Conservation (phyloP, 2,888 invertebrate species). For the Polymixis flavicincta region DNA sequence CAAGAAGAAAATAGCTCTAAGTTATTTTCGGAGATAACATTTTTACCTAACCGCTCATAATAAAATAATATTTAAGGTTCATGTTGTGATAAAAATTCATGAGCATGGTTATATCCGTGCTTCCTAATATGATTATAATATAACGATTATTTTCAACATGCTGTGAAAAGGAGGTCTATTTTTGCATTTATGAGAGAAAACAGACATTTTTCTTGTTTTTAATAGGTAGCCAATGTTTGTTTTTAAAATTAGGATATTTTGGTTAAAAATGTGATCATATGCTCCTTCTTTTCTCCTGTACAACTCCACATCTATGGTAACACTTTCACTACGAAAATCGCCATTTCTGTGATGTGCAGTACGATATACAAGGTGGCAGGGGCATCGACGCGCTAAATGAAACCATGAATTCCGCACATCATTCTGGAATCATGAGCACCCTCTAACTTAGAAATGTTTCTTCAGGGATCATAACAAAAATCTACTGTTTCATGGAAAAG, state of each 20-base stretch:
- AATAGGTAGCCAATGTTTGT: background rate
- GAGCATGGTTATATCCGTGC: background rate
- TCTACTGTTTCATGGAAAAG: no score
- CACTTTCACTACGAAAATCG: no score
- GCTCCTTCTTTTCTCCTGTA: background rate
- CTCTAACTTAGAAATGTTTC: no score
- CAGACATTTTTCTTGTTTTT: background rate
- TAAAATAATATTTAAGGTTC: constrained; percentile 27
- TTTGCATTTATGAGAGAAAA: constrained; percentile 1
- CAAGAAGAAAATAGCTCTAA: background rate
- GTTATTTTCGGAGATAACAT: constrained; percentile 5
- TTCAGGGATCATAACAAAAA: no score
- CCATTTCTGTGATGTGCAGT: no score
- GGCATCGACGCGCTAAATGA: no score
- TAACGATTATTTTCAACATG: constrained; percentile 8
- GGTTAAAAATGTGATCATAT: background rate
- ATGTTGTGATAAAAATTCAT: constrained; percentile 44
- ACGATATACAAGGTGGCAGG: no score
- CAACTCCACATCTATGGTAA: no score
- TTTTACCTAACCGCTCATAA: constrained; percentile 4
- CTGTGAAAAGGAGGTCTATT: background rate
- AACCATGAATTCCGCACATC: no score
- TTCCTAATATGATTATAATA: constrained; percentile 27
- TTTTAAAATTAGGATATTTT: background rate
- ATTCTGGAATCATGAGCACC: no score